Conservation (phyloP, 2,113 vertebrate genomes). For the Misgurnus mizolepis region DNA sequence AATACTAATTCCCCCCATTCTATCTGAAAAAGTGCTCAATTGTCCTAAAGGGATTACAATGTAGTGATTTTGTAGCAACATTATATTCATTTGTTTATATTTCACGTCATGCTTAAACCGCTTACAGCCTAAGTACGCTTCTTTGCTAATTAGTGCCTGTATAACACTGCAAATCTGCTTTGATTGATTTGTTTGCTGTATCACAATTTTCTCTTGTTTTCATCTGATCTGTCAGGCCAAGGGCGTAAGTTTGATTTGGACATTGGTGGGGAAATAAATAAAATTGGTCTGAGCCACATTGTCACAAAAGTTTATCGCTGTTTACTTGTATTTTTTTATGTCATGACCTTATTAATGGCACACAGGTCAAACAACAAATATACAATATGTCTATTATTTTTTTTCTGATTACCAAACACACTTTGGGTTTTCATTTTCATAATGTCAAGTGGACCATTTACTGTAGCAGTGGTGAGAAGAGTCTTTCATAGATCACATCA, state of each 20-base stretch:
- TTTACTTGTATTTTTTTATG: no score
- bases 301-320: no score
- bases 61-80: background rate
- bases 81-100: slow-evolving; percentile 33
- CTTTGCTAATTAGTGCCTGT: slow-evolving; percentile 3
- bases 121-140: slow-evolving; percentile 10
- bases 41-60: slow-evolving; percentile 24
- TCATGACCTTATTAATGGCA: no score
- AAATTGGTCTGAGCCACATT: no score
- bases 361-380: no score
- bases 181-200: slow-evolving; percentile 29
- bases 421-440: background rate
- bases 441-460: background rate
- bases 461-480: background rate
- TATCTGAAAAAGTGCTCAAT: slow-evolving; percentile 36
- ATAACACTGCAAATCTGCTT: background rate
- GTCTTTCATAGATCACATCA: background rate
- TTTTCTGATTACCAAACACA: no score
- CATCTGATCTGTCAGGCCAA: slow-evolving; percentile 13
- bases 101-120: slow-evolving; percentile 27
- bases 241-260: no score
- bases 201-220: slow-evolving; percentile 15
- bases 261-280: no score
- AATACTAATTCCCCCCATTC: slow-evolving; percentile 34
- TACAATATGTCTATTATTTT: no score